Evolutionary conservation across 2,888 invertebrate species (phyloP), one percentile per base, ranked within the genome.

Genomic region (Sericinus montela): DNA sequence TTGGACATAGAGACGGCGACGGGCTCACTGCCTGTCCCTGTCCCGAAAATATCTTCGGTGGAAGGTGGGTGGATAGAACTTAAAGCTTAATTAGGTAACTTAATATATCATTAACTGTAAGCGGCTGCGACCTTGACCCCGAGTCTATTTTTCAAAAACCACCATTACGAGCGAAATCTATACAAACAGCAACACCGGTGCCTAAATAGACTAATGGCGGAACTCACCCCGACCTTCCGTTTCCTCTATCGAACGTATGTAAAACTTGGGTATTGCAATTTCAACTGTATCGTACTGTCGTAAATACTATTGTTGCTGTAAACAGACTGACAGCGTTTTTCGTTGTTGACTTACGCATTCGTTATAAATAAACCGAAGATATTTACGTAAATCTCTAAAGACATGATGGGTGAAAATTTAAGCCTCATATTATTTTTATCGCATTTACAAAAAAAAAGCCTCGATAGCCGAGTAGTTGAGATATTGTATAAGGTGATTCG

Each of bases 151-250:
- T 60, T 63, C 66, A 69, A 67, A 65, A 61, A 52, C 59, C 51
- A 57, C 62, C 60, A 57, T 60, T 60, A 58, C 57, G 52, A 41
- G 54, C 56, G 54, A 57, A 62, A 59, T 56, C 44, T 57, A 62
- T 56, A 62, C 61, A 67, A 67, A 63, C 63, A 23, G 47, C 54
- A 48, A 62, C 57, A 58, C 58, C 55, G 58, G 45, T 53, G 50
- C 25, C 43, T 52, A 51, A 53, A 55, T 52, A 60, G 52, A 60
- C 62, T 68, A 65, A 72, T 68, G 69, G 65, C 71, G 70, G 73
- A 71, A 58, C 57, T 72, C 62, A 75, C 72, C 75, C 59, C 60
- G 59, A 71, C 72, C 75, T 76, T 75, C 73, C 73, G 72, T 53
- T 75, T 76, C 75, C 72, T 66, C 45, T 37, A 34, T 28, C 10